These are phyloP conservation scores for Enteromius mattozi DNA, from an alignment of 2,797 vertebrate genomes.

Conservation along the genomic window DNA sequence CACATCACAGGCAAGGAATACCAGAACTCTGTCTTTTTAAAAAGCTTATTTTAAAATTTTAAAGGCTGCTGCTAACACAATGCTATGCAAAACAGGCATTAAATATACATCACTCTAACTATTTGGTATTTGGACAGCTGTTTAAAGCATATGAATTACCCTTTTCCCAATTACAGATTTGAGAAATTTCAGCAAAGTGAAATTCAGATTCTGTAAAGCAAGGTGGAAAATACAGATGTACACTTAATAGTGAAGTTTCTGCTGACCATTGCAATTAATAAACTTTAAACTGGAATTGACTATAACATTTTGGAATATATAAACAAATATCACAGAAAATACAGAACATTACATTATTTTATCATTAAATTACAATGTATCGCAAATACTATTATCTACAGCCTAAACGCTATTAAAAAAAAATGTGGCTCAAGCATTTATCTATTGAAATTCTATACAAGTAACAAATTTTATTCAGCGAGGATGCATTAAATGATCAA, in stretches of 20 bases:
- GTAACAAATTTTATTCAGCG: neutral
- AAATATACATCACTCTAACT: conserved; percentile 8
- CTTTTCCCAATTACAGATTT: conserved; percentile 52
- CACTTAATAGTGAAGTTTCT: neutral
- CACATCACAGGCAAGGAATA: neutral
- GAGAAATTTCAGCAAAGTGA: conserved; percentile 56
- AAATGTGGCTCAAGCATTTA: neutral
- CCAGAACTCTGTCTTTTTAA: neutral
- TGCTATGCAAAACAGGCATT: conserved; percentile 37
- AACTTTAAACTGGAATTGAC: neutral
- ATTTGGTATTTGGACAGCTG: conserved; percentile 2
- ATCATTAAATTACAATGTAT: neutral
- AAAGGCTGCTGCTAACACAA: conserved; percentile 8
- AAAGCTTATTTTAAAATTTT: neutral
- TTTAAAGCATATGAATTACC: conserved; percentile 55
- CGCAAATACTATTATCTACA: neutral
- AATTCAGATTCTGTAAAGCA: conserved; percentile 64
- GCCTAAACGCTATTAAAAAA: neutral
- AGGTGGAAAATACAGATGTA: conserved; percentile 26
- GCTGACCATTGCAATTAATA: neutral
- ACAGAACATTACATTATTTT: neutral
- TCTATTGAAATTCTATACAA: neutral
- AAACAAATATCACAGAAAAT: neutral
- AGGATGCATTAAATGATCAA: neutral
- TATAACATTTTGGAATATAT: neutral